These are phyloP conservation scores for Aldabrachelys gigantea DNA, from an alignment of 2,113 vertebrate genomes.

Conservation along the genomic window DNA sequence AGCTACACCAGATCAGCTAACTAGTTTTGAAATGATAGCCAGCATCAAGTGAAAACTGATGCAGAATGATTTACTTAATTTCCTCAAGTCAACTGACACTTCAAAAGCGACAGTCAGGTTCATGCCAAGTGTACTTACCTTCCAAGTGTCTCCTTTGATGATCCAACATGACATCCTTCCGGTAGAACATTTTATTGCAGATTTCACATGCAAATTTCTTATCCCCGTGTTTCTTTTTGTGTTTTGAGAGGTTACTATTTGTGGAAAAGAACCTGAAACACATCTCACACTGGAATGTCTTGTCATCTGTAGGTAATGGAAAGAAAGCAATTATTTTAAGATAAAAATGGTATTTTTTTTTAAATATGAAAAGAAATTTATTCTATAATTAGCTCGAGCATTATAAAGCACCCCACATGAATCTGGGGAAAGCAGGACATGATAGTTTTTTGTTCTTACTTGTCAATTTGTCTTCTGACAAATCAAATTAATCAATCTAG, in stretches of 20 bases:
- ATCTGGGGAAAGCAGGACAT: not conserved
- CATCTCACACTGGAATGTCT: slow-evolving; percentile 99
- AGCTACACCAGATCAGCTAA: not conserved
- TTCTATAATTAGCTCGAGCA: not conserved
- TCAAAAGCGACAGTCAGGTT: not conserved
- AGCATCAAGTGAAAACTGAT: not conserved
- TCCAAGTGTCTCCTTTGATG: slow-evolving; percentile 93
- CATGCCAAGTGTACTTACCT: slow-evolving; percentile 78
- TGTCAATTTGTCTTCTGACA: not conserved
- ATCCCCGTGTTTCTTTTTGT: slow-evolving; percentile 99
- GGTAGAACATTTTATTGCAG: slow-evolving; percentile 98
- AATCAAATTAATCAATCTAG: not conserved
- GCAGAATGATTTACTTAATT: not conserved
- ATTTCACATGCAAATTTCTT: slow-evolving; percentile 97
- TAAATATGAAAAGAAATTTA: not conserved
- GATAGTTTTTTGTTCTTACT: not conserved
- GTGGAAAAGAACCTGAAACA: slow-evolving; percentile 99
- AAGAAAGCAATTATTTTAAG: slow-evolving; percentile 22
- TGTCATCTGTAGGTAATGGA: slow-evolving; percentile 88
- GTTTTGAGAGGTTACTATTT: slow-evolving; percentile 99
- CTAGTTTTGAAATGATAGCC: not conserved
- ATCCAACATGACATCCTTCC: slow-evolving; percentile 98
- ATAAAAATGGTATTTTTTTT: not conserved
- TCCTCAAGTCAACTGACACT: not conserved
- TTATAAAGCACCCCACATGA: not conserved